Percentiles rank a stretch among this genome's conserved stretches.
Conservation (phyloP, 2,888 invertebrate genomes). For the Archaeoteleia sp. region DNA sequence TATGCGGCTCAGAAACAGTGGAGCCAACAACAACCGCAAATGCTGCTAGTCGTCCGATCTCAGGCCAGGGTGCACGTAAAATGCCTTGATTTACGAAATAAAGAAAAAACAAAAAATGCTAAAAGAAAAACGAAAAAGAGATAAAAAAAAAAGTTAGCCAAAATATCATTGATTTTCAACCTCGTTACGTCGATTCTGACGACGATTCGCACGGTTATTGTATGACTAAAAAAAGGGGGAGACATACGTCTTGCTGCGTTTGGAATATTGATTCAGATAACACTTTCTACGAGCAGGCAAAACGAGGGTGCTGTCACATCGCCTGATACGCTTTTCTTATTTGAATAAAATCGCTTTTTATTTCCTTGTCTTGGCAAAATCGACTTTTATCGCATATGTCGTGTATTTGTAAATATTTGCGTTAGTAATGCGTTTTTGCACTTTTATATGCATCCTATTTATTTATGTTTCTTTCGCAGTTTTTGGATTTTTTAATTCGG, state of each 20-base stretch:
- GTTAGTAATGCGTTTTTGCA: too few relatives aligned
- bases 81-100: slow-evolving; percentile 57
- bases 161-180: not conserved
- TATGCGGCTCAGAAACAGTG: slow-evolving; percentile 77
- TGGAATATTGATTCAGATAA: not conserved
- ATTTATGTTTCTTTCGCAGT: too few relatives aligned
- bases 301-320: slow-evolving; percentile 20
- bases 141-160: not conserved
- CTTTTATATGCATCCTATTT: too few relatives aligned
- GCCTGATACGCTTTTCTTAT: slow-evolving; percentile 14
- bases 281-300: not conserved
- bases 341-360: too few relatives aligned
- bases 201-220: too few relatives aligned
- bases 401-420: too few relatives aligned
- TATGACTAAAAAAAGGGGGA: not conserved
- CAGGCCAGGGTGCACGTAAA: slow-evolving; percentile 66
- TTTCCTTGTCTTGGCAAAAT: not conserved
- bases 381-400: slow-evolving; percentile 6
- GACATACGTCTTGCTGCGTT: too few relatives aligned
- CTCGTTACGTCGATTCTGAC: not conserved
- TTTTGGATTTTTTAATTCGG: too few relatives aligned
- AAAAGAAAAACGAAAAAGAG: slow-evolving; percentile 1
- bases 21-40: slow-evolving; percentile 80
- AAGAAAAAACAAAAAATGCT: slow-evolving; percentile 9
- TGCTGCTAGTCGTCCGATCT: slow-evolving; percentile 75